Percentiles rank a stretch among this genome's conserved stretches.
Evolutionary conservation across 2,113 vertebrate species (phyloP).

Genomic region (Sturnira hondurensis): DNA sequence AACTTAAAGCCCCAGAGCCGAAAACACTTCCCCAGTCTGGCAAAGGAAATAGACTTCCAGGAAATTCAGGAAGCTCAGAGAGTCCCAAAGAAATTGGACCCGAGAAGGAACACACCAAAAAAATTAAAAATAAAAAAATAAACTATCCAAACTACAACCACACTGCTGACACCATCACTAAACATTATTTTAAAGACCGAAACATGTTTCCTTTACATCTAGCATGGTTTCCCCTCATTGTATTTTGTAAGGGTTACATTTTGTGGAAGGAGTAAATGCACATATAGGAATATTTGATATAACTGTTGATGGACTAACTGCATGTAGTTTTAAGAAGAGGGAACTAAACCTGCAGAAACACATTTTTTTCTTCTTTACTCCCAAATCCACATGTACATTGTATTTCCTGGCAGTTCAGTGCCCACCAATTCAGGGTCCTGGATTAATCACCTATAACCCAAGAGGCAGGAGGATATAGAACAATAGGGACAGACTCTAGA

Average conservation of each 20-base stretch:
- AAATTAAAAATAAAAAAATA: too few relatives aligned
- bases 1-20: too few relatives aligned
- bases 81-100: too few relatives aligned
- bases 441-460: neutral
- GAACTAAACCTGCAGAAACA: conserved; percentile 4
- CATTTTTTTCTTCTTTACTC: neutral
- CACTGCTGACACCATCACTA: neutral
- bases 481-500: neutral
- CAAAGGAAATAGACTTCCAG: too few relatives aligned
- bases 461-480: neutral
- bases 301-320: neutral
- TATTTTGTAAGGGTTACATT: neutral
- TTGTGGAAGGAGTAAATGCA: neutral
- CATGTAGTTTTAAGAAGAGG: neutral
- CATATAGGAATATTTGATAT: neutral
- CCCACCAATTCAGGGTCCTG: neutral
- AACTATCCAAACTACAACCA: neutral
- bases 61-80: too few relatives aligned
- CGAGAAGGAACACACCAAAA: too few relatives aligned
- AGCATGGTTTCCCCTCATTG: neutral
- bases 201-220: neutral
- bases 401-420: neutral
- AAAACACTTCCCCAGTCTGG: too few relatives aligned
- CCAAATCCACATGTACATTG: neutral
- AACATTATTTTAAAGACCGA: neutral